phyloP scores from a whole-genome alignment of 2,113 vertebrate genomes.

The Poicephalus meyeri region DNA sequence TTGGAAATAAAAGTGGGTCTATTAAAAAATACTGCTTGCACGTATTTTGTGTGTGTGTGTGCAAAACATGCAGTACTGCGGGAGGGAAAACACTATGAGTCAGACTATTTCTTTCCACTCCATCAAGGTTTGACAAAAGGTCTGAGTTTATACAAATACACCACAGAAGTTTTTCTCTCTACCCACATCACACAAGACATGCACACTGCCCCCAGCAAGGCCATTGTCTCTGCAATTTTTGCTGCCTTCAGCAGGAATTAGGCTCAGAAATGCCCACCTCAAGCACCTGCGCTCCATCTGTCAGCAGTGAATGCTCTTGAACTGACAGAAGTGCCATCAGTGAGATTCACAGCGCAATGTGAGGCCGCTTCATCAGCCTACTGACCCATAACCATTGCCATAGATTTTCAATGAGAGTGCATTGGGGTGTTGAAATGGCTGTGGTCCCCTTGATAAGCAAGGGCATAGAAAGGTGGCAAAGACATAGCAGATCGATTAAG shows the following conservation, averaged over 20 bases:
- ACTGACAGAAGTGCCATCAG: not conserved
- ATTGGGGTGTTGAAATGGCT: not conserved
- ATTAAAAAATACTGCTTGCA: not conserved
- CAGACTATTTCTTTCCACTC: not conserved
- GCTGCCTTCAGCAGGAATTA: not conserved
- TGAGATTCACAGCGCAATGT: not conserved
- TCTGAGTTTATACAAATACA: not conserved
- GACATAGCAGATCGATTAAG: not conserved
- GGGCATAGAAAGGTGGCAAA: not conserved
- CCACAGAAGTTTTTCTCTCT: not conserved
- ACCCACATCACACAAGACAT: accelerated
- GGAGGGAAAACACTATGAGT: not conserved
- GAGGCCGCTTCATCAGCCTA: not conserved
- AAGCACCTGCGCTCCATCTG: not conserved
- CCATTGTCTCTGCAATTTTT: not conserved
- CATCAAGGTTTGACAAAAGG: not conserved
- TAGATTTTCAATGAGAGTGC: not conserved
- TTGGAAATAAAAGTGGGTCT: not conserved
- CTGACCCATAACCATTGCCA: not conserved
- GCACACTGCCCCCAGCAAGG: not conserved
- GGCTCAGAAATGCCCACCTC: not conserved
- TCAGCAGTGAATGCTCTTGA: not conserved
- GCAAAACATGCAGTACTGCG: not conserved
- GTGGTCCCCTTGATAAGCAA: not conserved
- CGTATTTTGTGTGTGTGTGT: not conserved